Base-by-base conservation (phyloP, 2,113 vertebrate genomes). In the Tiliqua scincoides region DNA sequence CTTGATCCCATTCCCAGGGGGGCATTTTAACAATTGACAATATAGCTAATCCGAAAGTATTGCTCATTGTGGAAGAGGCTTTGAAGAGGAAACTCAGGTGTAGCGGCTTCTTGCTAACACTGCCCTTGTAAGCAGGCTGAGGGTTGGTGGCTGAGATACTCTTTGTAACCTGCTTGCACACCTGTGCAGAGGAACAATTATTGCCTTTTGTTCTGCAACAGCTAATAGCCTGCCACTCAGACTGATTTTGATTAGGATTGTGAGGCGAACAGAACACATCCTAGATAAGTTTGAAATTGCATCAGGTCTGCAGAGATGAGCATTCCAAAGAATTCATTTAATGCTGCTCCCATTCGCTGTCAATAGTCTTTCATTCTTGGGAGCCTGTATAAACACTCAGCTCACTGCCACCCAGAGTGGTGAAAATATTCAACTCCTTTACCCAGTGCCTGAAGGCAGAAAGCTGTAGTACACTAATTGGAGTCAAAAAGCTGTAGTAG, bases 201-300 rank as follows among this genome's bases (percentile, higher is more conserved):
- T n/a, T 67, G 32, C 48, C 75, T 85, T 78, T 85, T 79, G 74
- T 85, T 70, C 65, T 25, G 40, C 3, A 8, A 40, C 65, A n/a
- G 74, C 35, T 85, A 79, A 85, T 79, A 70, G 68, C 25, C 32
- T 85, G 74, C 48, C 52, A 85, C 62, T 67, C 75, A 40, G 35
- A 20, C 11, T 59, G 27, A 71, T 85, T 78, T 57, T 78, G 63
- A 85, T 85, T 54, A 77, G 75, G 67, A 78, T 2, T 23, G 63
- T 25, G 52, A 70, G 32, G 68, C 2, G 35, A 70, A 57, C 32
- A n/a, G 35, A 70, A 57, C 32, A n/a, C 83, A 54, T 65, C 82
- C 62, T 65, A 68, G 25, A 76, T 40, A 61, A 79, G 63, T 70
- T 62, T 54, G 59, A 85, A 85, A 85, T 70, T 74, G 40, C 82